A percentile compares a stretch with the other conserved stretches of the same genome.
Evolutionary conservation across 2,888 invertebrate species (phyloP).

Genomic region (Pseudoips prasinana): DNA sequence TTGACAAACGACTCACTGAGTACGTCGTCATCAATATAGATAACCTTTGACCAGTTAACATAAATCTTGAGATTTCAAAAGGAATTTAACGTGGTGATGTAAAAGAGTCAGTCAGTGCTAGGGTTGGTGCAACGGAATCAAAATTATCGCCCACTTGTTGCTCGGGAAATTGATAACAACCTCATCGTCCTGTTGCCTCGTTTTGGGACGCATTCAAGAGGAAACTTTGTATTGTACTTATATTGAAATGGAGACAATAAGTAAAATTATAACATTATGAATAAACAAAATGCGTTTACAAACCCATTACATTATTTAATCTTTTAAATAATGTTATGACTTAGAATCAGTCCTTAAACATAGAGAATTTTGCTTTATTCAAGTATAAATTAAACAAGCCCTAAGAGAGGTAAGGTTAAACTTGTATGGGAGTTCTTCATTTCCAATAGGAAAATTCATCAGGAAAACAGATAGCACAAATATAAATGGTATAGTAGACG

Average conservation of each 20-base stretch:
- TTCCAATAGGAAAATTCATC: too few species aligned
- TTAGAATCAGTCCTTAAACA: too few species aligned
- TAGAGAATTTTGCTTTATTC: too few species aligned
- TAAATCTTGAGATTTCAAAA: constrained; percentile 39
- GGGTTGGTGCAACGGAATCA: constrained; percentile 65
- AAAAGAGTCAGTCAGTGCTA: constrained; percentile 49
- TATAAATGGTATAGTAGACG: too few species aligned
- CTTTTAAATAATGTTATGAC: too few species aligned
- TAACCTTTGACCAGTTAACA: constrained; percentile 37
- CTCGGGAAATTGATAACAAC: constrained; percentile 76
- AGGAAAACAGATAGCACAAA: too few species aligned
- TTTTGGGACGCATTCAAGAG: constrained; percentile 70
- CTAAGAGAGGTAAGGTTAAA: too few species aligned
- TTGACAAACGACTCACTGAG: constrained; percentile 37
- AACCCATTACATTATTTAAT: too few species aligned
- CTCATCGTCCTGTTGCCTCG: constrained; percentile 51
- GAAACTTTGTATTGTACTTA: constrained; percentile 48
- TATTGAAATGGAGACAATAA: constrained; percentile 27
- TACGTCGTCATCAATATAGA: constrained; percentile 38
- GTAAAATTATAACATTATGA: too few species aligned
- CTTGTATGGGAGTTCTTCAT: too few species aligned
- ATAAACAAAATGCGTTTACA: too few species aligned
- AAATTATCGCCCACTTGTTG: constrained; percentile 81
- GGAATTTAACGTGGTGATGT: constrained; percentile 39
- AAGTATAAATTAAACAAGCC: too few species aligned